These are phyloP conservation scores for Zygothrica quintamaculata DNA, from an alignment of 2,888 invertebrate species.

Conservation along the genomic window DNA sequence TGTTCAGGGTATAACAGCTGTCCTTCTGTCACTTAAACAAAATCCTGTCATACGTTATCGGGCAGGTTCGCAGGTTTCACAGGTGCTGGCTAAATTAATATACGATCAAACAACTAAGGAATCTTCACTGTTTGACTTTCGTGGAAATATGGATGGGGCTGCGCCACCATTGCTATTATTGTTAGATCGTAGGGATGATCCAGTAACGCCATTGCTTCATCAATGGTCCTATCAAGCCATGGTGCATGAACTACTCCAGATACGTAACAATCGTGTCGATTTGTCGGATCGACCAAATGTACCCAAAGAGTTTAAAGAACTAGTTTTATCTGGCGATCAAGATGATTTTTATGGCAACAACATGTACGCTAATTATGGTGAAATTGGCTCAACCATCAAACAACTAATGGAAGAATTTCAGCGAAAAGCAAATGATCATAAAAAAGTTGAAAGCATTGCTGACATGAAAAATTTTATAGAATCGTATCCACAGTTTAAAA, in stretches of 20 bases:
- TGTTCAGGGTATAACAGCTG: slow-evolving; percentile 93
- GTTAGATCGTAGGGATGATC: slow-evolving; percentile 96
- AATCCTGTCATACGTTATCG: slow-evolving; percentile 95
- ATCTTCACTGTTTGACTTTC: slow-evolving; percentile 93
- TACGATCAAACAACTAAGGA: slow-evolving; percentile 94
- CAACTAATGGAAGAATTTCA: slow-evolving; percentile 99
- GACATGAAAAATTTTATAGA: slow-evolving; percentile 99
- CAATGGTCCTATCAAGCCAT: slow-evolving; percentile 99
- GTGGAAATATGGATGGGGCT: slow-evolving; percentile 87
- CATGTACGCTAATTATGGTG: slow-evolving; percentile 98
- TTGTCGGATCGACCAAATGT: slow-evolving; percentile 93
- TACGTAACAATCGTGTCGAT: slow-evolving; percentile 97
- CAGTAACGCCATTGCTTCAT: slow-evolving; percentile 97
- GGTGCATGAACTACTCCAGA: slow-evolving; percentile 98
- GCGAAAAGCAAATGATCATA: slow-evolving; percentile 90
- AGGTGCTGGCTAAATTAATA: slow-evolving; percentile 93
- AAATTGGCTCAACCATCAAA: slow-evolving; percentile 98
- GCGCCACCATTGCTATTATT: slow-evolving; percentile 93
- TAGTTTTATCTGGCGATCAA: slow-evolving; percentile 96
- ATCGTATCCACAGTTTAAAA: slow-evolving; percentile 98
- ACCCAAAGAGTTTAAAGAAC: slow-evolving; percentile 94
- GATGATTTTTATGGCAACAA: slow-evolving; percentile 99
- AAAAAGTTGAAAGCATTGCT: slow-evolving; percentile 94
- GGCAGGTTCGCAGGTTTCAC: slow-evolving; percentile 93
- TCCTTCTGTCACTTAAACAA: slow-evolving; percentile 95